Base-by-base conservation (phyloP, 1,140 invertebrate species). In the Drosophila miranda region DNA sequence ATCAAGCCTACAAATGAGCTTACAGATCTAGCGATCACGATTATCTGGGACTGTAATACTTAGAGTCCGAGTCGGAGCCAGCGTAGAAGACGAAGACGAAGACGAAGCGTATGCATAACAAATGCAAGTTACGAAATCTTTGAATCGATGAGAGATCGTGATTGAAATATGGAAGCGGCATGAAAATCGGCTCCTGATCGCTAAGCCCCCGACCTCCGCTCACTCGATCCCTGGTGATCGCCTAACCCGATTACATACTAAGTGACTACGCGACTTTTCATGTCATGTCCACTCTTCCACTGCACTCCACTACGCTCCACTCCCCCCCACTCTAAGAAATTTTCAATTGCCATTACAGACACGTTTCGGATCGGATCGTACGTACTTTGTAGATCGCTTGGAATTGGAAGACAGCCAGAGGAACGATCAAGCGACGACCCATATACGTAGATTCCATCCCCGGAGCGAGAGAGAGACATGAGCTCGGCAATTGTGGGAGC, bases 401-500 rank as follows among this genome's bases (percentile, higher is more conserved):
- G 34, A 38, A 38, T 38, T 38, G 34, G 11, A 38, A 13, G 34
- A 13, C 11, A 13, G 34, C 34, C 34, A 38, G 34, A 38, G 34
- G 34, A 38, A 38, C 34, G 34, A 38, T 4, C 34, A 4, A 13
- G 11, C 42, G 30, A 62, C 42, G 38, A 44, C 42, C 53, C 6
- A 53, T 16, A 55, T 23, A 46, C 34, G 11, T 44, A 45, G 13
- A 49, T 14, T 41, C 8, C 3, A 67, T 11, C 44, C 34, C 54
- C 48, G 38, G 5, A 16, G 23, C 23, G 3, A 26, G 5, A 26
- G 23, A 26, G 5, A 30, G n/a, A 54, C 46, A 87, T 87, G 82
- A 87, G 82, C 66, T 87, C 82, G 69, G 91, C 92, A 55, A 93
- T 93, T 84, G 92, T 93, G 66, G 92, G 92, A 56, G 92, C 92